Evolutionary conservation across 2,888 invertebrate species (phyloP), one percentile per base, ranked within the genome.

Genomic region (Unio pictorum): DNA sequence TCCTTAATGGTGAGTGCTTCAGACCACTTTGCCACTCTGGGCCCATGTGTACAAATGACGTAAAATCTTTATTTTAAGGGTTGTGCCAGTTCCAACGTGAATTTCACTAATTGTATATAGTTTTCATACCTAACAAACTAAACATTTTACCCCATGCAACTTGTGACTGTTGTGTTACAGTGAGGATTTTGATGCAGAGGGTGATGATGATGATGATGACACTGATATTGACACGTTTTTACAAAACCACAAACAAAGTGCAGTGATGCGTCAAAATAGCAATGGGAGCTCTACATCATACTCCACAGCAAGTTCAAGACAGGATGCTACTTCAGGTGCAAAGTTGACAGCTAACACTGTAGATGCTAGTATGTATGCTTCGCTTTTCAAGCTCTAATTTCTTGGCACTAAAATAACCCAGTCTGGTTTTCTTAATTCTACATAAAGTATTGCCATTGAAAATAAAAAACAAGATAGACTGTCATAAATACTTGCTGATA

Each of bases 121-220:
- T 45, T 45, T 15, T 45, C 15, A 45, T 15, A 45, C 45, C 45
- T 45, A 45, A 45, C 45, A 45, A 11, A 45, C 45, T 45, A 45
- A 45, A 45, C 45, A 45, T 45, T 45, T 45, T 45, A 58, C 8
- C 58, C n/a, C 58, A 20, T n/a, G 58, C n/a, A 58, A 58, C 23
- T 58, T 58, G 58, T 58, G n/a, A 26, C 62, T 61, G 30, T 28
- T 55, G 20, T 72, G 65, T 72, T 73, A 23, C 68, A 72, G 71
- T 62, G 23, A 60, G n/a, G 34, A 57, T 34, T 23, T 69, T 66
- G 61, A 7, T 61, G n/a, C 23, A 23, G 58, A 59, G 11, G 82
- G 87, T 95, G 89, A 95, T 96, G 86, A 97, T 96, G 86, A 98
- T 97, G 89, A 97, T 97, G 88, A 74, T 23, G 73, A 72, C 26